A percentile compares a stretch with the other conserved stretches of the same genome.
Evolutionary conservation across 2,797 vertebrate species (phyloP).

Genomic region (Chelmon rostratus): DNA sequence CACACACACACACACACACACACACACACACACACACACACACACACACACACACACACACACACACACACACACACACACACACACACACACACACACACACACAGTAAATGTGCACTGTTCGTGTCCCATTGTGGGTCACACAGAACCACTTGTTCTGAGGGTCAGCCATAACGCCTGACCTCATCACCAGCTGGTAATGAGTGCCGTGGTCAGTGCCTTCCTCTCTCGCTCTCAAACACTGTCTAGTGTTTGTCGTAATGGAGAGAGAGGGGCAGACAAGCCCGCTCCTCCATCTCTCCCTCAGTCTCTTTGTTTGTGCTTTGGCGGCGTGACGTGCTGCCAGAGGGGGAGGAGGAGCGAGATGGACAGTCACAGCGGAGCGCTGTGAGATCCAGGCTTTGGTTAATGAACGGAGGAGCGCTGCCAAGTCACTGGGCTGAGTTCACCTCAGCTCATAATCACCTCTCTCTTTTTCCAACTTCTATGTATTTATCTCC

Average conservation of each 20-base stretch:
- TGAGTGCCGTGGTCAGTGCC: conserved; percentile 61
- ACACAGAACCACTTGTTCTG: conserved; percentile 65
- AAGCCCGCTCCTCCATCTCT: conserved; percentile 51
- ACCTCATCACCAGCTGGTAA: conserved; percentile 78
- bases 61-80: too few relatives aligned
- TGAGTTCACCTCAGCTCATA: conserved; percentile 71
- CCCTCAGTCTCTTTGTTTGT: conserved; percentile 65
- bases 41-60: conserved; percentile 44
- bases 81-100: too few relatives aligned
- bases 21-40: conserved; percentile 34
- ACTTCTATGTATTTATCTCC: conserved; percentile 40
- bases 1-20: conserved; percentile 28
- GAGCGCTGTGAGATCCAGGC: conserved; percentile 69
- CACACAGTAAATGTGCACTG: conserved; percentile 40
- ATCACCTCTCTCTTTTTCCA: conserved; percentile 46
- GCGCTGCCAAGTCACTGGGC: conserved; percentile 70
- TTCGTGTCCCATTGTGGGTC: conserved; percentile 49
- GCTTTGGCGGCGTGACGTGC: conserved; percentile 56
- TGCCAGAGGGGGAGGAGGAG: conserved; percentile 27
- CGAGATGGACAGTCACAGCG: conserved; percentile 49
- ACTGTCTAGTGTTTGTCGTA: conserved; percentile 62
- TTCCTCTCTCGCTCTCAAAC: conserved; percentile 44
- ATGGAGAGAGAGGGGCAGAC: conserved; percentile 51
- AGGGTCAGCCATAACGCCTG: conserved; percentile 72
- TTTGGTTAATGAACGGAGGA: conserved; percentile 79